Base-by-base conservation (phyloP, 2,797 vertebrate species). In the Acanthiza pusilla region DNA sequence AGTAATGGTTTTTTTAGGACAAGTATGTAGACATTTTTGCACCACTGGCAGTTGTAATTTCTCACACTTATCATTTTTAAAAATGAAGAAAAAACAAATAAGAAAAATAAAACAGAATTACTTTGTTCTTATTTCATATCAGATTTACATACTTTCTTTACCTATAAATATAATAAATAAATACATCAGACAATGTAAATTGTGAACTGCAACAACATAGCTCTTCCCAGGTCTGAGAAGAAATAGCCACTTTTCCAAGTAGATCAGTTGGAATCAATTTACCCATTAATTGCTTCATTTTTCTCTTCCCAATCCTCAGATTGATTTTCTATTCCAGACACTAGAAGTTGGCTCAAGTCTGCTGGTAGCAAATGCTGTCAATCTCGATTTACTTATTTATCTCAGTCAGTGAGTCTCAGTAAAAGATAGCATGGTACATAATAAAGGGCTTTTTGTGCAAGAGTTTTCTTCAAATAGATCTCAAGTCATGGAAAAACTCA, bases 281-380 rank as follows among this genome's bases (percentile, higher is more conserved):
- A 75, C 79, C 27, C 48, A 55, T 77, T 96, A 96, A 95, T 89
- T 93, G 70, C 40, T 94, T 96, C 51, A 77, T 96, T 95, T 95
- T 92, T 96, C 87, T 91, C 73, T 86, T 80, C 19, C 36, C 89
- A 40, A 38, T 81, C 38, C 36, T 80, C 62, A 78, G 54, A 92
- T 75, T 91, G 89, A 94, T 94, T 96, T 97, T 93, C 91, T 91
- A 53, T 80, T 92, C 48, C 66, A 88, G 54, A 70, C 58, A 50
- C 13, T 48, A 55, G 60, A 73, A 94, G 42, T 1, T 80, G 26
- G 16, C 13, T 18, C 47, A 48, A 75, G 72, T 66, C 57, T 83
- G 78, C 68, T 65, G 13, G 79, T 68, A 92, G 26, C 12, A 84
- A 91, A 54, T 3, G 8, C 32, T 78, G 81, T 80, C 75, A 81